phyloP scores from a whole-genome alignment of 2,113 vertebrate genomes.

The Larimichthys polyactis region DNA sequence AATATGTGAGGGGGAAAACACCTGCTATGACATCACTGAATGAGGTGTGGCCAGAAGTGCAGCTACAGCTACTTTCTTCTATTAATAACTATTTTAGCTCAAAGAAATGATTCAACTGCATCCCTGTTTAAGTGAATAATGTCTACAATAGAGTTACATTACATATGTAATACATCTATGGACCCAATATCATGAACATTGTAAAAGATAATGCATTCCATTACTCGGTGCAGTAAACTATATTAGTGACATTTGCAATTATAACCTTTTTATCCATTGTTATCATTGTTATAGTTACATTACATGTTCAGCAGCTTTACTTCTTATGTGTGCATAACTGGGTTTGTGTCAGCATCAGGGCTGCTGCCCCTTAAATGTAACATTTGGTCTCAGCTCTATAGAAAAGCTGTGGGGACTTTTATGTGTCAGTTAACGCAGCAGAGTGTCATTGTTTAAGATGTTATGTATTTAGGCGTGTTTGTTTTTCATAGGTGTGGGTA shows the following conservation, averaged over 20 bases:
- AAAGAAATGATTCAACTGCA: not conserved
- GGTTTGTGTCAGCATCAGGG: not conserved
- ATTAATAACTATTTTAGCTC: not conserved
- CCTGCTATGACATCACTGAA: slow-evolving; percentile 29
- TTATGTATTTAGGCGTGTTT: not conserved
- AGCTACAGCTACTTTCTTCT: not conserved
- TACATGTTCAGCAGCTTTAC: not conserved
- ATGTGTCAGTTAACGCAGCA: not conserved
- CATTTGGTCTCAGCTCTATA: not conserved
- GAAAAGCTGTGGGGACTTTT: not conserved
- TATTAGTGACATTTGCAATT: not conserved
- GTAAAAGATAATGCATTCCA: not conserved
- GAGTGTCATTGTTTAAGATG: not conserved
- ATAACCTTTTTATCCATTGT: too few species aligned
- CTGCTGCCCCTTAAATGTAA: not conserved
- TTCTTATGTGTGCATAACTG: not conserved
- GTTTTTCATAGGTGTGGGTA: slow-evolving; percentile 89
- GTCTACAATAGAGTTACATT: not conserved
- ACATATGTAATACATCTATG: not conserved
- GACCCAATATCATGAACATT: not conserved
- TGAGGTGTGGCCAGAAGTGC: not conserved
- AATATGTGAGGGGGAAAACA: slow-evolving; percentile 2
- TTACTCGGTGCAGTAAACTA: not conserved
- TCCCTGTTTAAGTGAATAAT: not conserved
- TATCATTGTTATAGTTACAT: not conserved